Evolutionary conservation across 2,797 vertebrate genomes (phyloP).

Genomic region (Schizopygopsis malacanthus): DNA sequence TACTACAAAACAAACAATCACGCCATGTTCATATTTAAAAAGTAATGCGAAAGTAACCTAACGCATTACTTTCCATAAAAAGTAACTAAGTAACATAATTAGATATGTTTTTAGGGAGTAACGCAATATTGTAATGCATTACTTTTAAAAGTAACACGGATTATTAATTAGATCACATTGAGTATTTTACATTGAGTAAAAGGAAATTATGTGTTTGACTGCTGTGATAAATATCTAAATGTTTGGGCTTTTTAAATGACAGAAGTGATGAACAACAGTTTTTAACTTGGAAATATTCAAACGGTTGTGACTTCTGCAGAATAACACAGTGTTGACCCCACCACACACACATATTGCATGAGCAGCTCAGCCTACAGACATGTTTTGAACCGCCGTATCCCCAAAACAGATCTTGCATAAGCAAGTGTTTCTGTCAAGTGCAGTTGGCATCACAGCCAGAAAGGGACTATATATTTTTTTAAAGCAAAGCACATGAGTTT

Average conservation of each 20-base stretch:
- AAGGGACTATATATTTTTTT: not conserved
- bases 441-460: constrained; percentile 30
- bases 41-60: no score
- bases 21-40: no score
- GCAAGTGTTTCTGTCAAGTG: constrained; percentile 40
- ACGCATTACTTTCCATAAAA: no score
- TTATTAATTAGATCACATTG: not conserved
- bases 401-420: constrained; percentile 38
- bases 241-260: constrained; percentile 9
- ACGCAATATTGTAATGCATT: no score
- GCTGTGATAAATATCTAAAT: constrained; percentile 2
- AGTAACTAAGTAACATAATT: no score
- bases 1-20: no score
- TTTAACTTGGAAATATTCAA: not conserved
- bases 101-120: no score
- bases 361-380: constrained; percentile 14
- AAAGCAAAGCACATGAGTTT: constrained; percentile 14
- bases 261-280: not conserved
- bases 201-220: not conserved
- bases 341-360: not conserved
- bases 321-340: not conserved
- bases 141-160: not conserved
- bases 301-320: not conserved
- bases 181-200: not conserved
- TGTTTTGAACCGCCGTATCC: constrained; percentile 30